phyloP scores from a whole-genome alignment of 37 sponge, comb jelly and placozoan species.

The Diacarnus erythraeanus region DNA sequence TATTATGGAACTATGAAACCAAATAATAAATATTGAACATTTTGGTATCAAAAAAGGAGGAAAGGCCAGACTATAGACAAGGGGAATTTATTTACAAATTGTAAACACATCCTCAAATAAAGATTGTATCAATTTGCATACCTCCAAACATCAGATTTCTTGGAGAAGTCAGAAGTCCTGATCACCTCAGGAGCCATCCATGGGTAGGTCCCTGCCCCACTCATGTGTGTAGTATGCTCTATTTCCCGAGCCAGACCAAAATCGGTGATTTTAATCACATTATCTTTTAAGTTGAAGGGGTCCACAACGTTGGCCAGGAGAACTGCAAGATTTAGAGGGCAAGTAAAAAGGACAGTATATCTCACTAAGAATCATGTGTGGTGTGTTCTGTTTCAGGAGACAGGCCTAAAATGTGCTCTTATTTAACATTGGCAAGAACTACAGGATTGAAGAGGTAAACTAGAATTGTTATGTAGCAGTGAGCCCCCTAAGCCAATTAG shows the following conservation, averaged over 20 bases:
- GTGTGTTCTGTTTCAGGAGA: too few species aligned
- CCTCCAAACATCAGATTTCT: conserved; percentile 97
- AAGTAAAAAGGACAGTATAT: not conserved
- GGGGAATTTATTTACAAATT: conserved; percentile 17
- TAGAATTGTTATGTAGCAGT: too few species aligned
- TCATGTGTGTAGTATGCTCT: conserved; percentile 87
- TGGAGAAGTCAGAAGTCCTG: conserved; percentile 66
- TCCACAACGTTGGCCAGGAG: conserved; percentile 56
- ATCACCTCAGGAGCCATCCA: conserved; percentile 99
- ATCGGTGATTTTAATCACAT: conserved; percentile 87
- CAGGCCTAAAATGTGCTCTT: too few species aligned
- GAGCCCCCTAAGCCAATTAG: too few species aligned
- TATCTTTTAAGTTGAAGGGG: conserved; percentile 36
- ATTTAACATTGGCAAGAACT: too few species aligned
- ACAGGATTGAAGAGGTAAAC: too few species aligned
- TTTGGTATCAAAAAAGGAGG: not conserved
- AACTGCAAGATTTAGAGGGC: conserved; percentile 41
- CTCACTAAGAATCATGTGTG: too few species aligned
- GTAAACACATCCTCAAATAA: not conserved
- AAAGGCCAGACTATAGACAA: too few species aligned
- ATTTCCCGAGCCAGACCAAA: conserved; percentile 92
- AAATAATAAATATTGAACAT: not conserved
- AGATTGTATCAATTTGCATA: conserved; percentile 2
- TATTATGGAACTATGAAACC: not conserved
- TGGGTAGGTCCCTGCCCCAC: conserved; percentile 90